phyloP scores from a whole-genome alignment of 2,888 invertebrate genomes.

The Xestia sexstrigata region DNA sequence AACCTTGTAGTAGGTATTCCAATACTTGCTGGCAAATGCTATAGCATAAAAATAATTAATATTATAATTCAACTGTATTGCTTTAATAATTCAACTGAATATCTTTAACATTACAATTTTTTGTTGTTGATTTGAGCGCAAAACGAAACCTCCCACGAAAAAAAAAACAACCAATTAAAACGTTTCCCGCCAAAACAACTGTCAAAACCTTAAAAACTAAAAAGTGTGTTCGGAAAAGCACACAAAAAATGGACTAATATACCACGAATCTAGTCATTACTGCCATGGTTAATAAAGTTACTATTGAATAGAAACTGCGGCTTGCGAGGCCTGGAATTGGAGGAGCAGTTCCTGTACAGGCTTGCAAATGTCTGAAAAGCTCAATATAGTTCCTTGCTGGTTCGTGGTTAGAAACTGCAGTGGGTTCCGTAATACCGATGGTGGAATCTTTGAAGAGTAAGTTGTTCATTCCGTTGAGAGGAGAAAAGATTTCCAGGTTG shows the following conservation, averaged over 20 bases:
- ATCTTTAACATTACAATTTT: neutral
- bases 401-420: slow-evolving; percentile 75
- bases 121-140: neutral
- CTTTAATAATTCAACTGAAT: slow-evolving; percentile 6
- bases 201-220: slow-evolving; percentile 49
- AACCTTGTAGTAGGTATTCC: neutral
- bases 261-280: slow-evolving; percentile 73
- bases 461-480: slow-evolving; percentile 88
- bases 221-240: slow-evolving; percentile 44
- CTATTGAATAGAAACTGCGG: slow-evolving; percentile 74
- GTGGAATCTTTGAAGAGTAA: slow-evolving; percentile 92
- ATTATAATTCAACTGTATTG: neutral
- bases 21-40: slow-evolving; percentile 1
- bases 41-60: slow-evolving; percentile 16
- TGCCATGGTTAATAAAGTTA: slow-evolving; percentile 75
- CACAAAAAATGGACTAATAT: slow-evolving; percentile 62
- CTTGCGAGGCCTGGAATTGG: slow-evolving; percentile 68
- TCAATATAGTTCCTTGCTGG: slow-evolving; percentile 90
- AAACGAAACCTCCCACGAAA: neutral
- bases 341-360: slow-evolving; percentile 78
- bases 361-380: slow-evolving; percentile 86
- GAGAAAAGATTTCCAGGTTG: slow-evolving; percentile 90
- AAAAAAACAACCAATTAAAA: slow-evolving; percentile 17
- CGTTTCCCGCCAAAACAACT: slow-evolving; percentile 60
- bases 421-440: slow-evolving; percentile 88